These are phyloP conservation scores for Xerus inauris DNA, from an alignment of 2,113 vertebrate genomes.

Conservation along the genomic window DNA sequence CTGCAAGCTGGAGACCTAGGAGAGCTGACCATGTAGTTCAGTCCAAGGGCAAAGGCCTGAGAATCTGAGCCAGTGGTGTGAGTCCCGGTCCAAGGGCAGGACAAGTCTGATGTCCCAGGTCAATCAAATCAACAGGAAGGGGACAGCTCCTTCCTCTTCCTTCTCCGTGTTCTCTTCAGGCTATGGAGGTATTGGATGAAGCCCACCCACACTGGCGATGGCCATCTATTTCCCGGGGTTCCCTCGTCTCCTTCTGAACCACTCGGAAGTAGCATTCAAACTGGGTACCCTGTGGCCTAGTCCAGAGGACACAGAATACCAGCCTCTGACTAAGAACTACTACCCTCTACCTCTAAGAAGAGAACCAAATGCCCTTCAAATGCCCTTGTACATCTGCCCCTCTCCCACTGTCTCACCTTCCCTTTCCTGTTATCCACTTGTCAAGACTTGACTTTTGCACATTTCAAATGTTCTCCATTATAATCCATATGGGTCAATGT, in stretches of 20 bases:
- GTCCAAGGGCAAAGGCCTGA: not conserved
- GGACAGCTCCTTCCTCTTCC: not conserved
- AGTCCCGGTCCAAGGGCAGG: not conserved
- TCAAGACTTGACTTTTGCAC: accelerated
- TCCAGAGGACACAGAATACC: too few relatives aligned
- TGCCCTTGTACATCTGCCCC: accelerated
- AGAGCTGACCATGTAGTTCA: not conserved
- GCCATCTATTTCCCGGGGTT: not conserved
- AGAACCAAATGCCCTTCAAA: too few relatives aligned
- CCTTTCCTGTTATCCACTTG: too few relatives aligned
- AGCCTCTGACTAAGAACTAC: too few relatives aligned
- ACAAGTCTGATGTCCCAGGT: not conserved
- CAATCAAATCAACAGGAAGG: not conserved
- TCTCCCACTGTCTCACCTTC: accelerated
- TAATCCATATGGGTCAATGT: not conserved
- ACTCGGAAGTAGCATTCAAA: too few relatives aligned
- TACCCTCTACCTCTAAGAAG: too few relatives aligned
- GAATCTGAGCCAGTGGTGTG: not conserved
- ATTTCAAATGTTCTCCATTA: not conserved
- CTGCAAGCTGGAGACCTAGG: not conserved
- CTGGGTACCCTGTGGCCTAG: too few relatives aligned
- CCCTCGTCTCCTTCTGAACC: not conserved
- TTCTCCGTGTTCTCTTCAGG: not conserved
- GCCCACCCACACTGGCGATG: not conserved
- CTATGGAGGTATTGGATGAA: too few relatives aligned